phyloP scores from a whole-genome alignment of 1,140 invertebrate genomes.

The Pseudachorutes palmiensis region DNA sequence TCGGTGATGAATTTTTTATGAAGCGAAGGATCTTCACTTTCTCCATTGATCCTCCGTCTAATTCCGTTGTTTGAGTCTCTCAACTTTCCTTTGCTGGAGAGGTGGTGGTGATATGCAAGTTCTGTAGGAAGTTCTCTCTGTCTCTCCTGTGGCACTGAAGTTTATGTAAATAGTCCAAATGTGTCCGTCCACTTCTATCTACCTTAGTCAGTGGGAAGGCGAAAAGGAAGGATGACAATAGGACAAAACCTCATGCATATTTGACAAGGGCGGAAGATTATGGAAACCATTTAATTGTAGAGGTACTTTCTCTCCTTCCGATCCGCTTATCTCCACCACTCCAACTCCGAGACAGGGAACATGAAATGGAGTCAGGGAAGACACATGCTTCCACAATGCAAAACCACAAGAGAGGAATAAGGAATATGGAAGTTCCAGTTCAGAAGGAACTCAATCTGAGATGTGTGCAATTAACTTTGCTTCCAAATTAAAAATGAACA shows the following conservation, averaged over 20 bases:
- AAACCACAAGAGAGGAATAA: background rate
- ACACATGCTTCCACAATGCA: background rate
- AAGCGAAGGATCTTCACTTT: background rate
- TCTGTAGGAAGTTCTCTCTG: too few species aligned
- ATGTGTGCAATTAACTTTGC: too few species aligned
- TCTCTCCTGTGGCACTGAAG: background rate
- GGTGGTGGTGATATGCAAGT: too few species aligned
- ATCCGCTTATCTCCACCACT: background rate
- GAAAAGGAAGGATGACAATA: too few species aligned
- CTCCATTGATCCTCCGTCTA: background rate
- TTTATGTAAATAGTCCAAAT: background rate
- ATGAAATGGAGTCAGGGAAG: background rate
- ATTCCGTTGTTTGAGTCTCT: too few species aligned
- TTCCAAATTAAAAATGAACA: too few species aligned
- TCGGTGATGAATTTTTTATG: slow-evolving; percentile 1
- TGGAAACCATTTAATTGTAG: background rate
- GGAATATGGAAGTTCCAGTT: too few species aligned
- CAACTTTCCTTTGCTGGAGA: too few species aligned
- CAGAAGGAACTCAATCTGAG: too few species aligned
- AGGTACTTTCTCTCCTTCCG: background rate
- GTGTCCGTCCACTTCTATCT: background rate
- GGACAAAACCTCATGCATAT: background rate
- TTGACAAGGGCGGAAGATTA: background rate
- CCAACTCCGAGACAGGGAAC: background rate
- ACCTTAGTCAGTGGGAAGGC: background rate